Evolutionary conservation across 2,113 vertebrate genomes (phyloP).

Genomic region (Hylia prasina): DNA sequence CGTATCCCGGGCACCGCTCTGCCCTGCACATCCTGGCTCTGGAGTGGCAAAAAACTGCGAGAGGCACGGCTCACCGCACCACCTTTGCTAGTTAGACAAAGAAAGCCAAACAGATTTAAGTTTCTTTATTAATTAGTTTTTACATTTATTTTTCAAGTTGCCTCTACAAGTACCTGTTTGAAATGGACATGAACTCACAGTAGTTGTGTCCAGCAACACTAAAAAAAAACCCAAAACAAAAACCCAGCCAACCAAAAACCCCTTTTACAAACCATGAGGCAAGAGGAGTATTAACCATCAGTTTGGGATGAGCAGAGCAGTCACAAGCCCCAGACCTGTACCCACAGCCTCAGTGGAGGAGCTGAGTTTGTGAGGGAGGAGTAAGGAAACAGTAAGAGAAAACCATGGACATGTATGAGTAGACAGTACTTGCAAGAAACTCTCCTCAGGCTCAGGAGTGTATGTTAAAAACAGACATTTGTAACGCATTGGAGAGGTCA

Average conservation of each 20-base stretch:
- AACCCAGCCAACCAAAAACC: rapidly evolving
- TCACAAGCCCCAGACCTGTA: not conserved
- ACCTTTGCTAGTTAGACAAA: not conserved
- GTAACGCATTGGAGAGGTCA: rapidly evolving
- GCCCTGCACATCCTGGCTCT: rapidly evolving
- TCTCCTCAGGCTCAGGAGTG: not conserved
- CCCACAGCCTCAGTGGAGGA: not conserved
- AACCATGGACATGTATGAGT: rapidly evolving
- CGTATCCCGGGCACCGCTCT: rapidly evolving
- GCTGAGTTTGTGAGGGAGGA: not conserved
- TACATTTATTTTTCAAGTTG: not conserved
- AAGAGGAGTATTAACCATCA: not conserved
- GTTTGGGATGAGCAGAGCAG: not conserved
- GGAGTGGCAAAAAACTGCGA: rapidly evolving
- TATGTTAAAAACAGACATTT: rapidly evolving
- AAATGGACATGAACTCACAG: not conserved
- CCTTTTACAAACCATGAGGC: not conserved
- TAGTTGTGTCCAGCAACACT: not conserved
- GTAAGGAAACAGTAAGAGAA: not conserved
- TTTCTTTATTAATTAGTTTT: constrained; percentile 47
- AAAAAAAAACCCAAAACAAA: not conserved
- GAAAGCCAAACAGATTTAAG: not conserved
- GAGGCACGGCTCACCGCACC: not conserved
- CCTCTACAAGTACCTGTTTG: constrained; percentile 25
- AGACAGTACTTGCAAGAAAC: not conserved